Evolutionary conservation across 2,113 vertebrate genomes (phyloP), one percentile per base, ranked within the genome.

Genomic region (Parus major): DNA sequence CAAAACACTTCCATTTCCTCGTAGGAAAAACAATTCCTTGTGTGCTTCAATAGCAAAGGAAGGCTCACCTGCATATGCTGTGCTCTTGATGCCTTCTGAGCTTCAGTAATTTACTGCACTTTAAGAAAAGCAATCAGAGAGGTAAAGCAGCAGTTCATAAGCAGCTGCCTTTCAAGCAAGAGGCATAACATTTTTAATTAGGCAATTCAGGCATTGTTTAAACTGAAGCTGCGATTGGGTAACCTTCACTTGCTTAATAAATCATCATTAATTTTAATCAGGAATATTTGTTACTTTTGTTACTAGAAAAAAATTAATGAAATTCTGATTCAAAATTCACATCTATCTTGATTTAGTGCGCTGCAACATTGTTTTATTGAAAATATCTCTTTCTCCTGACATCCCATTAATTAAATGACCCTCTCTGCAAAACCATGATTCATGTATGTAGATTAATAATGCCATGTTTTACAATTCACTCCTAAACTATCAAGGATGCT

Each of bases 201-300:
- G 76, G 66, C 31, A 93, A 86, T 94, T 87, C 69, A 95, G 81
- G 29, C 60, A 89, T 87, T 96, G 82, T 96, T 95, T 96, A 96
- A 97, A 89, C 49, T 91, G 71, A 73, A 94, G 23, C 10, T 64
- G 20, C 35, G 87, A 63, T 80, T 89, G 93, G 27, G 46, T 91
- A 95, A 69, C 73, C 66, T 92, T 95, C 77, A 90, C 20, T 85
- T 91, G 49, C 50, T 85, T 81, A 93, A 95, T 89, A 89, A 77
- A 92, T 83, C 66, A 69, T 76, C 44, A 87, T 92, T 86, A 93
- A 92, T 92, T 95, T 87, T 92, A 92, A 87, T 89, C 82, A 85
- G 47, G 18, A 33, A 69, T 95, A 85, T 92, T 85, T 77, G 11
- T 83, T 95, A 66, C 47, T 94, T 94, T 83, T 85, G 18, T 29